Percentiles rank a stretch among this genome's conserved stretches.
These are phyloP conservation scores for Drosophila pseudoobscura DNA, from an alignment of 1,140 invertebrate species.

Conservation along the genomic window DNA sequence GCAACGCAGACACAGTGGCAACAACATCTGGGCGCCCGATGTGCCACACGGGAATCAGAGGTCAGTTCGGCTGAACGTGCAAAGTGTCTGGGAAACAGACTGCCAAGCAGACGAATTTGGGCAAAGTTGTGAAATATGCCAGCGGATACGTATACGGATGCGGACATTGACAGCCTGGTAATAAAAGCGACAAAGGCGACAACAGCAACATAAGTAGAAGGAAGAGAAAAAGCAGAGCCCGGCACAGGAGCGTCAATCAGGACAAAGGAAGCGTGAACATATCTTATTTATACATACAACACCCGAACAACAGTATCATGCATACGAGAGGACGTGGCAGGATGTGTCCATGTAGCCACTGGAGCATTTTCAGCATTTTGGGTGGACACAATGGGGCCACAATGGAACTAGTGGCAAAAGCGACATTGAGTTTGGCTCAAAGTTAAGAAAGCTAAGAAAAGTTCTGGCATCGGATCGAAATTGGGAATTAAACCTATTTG, in stretches of 20 bases:
- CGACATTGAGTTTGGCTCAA: too few relatives aligned
- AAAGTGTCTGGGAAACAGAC: background rate
- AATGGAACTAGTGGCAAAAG: too few relatives aligned
- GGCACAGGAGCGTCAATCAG: constrained; percentile 13
- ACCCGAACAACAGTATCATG: constrained; percentile 2
- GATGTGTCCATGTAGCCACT: too few relatives aligned
- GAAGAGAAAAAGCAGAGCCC: background rate
- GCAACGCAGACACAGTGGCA: too few relatives aligned
- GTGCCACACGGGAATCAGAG: constrained; percentile 17
- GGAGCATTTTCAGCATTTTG: too few relatives aligned
- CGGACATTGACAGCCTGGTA: constrained; percentile 19
- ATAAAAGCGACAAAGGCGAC: constrained; percentile 31
- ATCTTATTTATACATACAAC: constrained; percentile 40
- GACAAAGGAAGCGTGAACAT: constrained; percentile 44
- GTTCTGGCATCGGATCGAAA: too few relatives aligned
- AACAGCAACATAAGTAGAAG: background rate
- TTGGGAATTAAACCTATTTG: too few relatives aligned
- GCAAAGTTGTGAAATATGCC: constrained; percentile 9
- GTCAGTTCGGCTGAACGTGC: constrained; percentile 2
- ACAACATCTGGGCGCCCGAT: background rate
- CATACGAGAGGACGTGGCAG: background rate
- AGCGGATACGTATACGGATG: background rate
- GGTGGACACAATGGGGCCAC: too few relatives aligned
- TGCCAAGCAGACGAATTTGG: background rate
- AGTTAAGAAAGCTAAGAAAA: too few relatives aligned